Evolutionary conservation across 2,113 vertebrate genomes (phyloP).

Genomic region (Proteles cristata): DNA sequence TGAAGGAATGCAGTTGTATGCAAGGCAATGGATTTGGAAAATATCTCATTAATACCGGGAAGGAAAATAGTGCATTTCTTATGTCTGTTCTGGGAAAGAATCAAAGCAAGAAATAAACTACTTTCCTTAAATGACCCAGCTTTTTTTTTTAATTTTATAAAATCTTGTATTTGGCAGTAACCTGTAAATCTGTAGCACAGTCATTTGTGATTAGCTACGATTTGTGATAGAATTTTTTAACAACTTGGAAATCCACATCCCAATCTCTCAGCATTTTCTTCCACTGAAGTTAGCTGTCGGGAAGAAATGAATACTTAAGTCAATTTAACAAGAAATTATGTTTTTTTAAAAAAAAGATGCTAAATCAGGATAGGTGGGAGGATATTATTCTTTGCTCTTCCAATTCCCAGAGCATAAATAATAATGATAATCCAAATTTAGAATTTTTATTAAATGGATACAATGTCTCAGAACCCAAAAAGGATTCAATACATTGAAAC

Average conservation of each 20-base stretch:
- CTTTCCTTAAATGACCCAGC: slow-evolving; percentile 46
- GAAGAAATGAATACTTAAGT: background rate
- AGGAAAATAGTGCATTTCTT: slow-evolving; percentile 61
- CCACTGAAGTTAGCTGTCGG: background rate
- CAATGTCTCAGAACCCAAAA: background rate
- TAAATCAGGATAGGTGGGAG: background rate
- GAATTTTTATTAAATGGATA: background rate
- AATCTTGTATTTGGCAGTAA: slow-evolving; percentile 39
- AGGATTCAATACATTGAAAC: background rate
- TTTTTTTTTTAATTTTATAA: slow-evolving; percentile 9
- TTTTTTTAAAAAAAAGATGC: slow-evolving; percentile 39
- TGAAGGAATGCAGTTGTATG: slow-evolving; percentile 31
- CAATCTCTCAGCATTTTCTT: background rate
- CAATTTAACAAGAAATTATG: too few species aligned
- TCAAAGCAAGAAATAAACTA: slow-evolving; percentile 57
- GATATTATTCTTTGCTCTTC: background rate
- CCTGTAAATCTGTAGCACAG: background rate
- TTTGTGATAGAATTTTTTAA: slow-evolving; percentile 27
- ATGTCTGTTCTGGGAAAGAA: slow-evolving; percentile 61
- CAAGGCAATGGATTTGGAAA: slow-evolving; percentile 56
- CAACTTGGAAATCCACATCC: background rate
- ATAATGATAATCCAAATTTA: background rate
- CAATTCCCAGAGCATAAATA: background rate
- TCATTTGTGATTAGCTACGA: background rate
- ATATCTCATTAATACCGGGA: slow-evolving; percentile 61